phyloP scores from a whole-genome alignment of 2,113 vertebrate species.

The Odontesthes bonariensis region DNA sequence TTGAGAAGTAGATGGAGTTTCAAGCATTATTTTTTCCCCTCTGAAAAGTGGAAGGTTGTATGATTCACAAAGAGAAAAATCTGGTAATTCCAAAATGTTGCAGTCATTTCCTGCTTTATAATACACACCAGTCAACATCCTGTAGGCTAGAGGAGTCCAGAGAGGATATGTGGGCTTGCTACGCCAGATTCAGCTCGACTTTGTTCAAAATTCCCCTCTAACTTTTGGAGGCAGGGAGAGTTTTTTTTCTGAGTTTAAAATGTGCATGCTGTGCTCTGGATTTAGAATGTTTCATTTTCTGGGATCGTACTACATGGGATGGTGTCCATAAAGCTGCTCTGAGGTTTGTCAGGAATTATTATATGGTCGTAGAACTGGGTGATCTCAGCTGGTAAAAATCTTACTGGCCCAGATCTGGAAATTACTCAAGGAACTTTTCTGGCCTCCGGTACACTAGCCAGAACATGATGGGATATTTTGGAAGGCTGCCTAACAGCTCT shows the following conservation, averaged over 20 bases:
- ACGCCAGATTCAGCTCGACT: constrained; percentile 48
- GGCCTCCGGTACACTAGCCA: constrained; percentile 19
- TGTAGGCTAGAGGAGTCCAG: constrained; percentile 52
- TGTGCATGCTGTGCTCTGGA: constrained; percentile 61
- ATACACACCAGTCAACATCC: constrained; percentile 68
- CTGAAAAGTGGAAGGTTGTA: neutral
- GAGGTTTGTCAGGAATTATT: constrained; percentile 67
- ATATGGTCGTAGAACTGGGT: constrained; percentile 46
- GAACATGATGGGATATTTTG: constrained; percentile 39
- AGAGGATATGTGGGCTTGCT: constrained; percentile 61
- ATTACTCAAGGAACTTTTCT: constrained; percentile 43
- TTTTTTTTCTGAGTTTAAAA: constrained; percentile 40
- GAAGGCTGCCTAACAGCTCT: constrained; percentile 5
- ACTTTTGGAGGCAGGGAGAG: constrained; percentile 33
- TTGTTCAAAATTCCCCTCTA: constrained; percentile 67
- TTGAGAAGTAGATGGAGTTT: neutral
- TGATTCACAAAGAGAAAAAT: constrained; percentile 26
- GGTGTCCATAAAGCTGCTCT: constrained; percentile 56
- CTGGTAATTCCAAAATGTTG: constrained; percentile 51
- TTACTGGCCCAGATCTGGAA: constrained; percentile 53
- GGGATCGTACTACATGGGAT: constrained; percentile 24
- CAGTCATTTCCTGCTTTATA: constrained; percentile 68
- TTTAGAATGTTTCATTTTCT: constrained; percentile 31
- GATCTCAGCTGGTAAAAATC: constrained; percentile 77
- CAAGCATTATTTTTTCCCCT: neutral